Conservation (phyloP, 2,797 vertebrate species). For the Pantherophis vulpinus region DNA sequence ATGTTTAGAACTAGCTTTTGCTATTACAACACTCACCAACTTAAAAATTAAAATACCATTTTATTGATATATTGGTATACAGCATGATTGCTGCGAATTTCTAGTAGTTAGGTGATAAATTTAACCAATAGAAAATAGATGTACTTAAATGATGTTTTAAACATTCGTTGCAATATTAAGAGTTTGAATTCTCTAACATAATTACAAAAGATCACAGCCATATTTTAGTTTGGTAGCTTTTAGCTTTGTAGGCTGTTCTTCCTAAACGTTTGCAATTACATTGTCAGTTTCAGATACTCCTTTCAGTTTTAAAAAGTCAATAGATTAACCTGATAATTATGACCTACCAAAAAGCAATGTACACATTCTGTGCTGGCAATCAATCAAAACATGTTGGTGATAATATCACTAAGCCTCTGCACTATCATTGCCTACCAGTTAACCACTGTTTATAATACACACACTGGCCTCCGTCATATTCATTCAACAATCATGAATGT, state of each 20-base stretch:
- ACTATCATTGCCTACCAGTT: not conserved
- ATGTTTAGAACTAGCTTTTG: not conserved
- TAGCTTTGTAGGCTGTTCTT: slow-evolving; percentile 23
- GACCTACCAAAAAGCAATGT: not conserved
- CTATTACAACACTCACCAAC: not conserved
- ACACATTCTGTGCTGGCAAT: not conserved
- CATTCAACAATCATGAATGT: not conserved
- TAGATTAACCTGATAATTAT: slow-evolving; percentile 13
- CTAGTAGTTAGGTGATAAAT: not conserved
- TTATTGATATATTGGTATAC: not conserved
- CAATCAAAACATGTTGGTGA: not conserved
- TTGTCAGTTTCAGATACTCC: not conserved
- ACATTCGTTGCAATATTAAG: not conserved
- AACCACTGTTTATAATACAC: not conserved
- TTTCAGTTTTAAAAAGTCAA: not conserved
- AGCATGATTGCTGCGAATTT: not conserved
- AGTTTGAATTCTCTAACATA: slow-evolving; percentile 29
- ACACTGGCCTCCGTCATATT: not conserved
- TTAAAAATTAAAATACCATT: not conserved
- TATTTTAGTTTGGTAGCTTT: slow-evolving; percentile 24
- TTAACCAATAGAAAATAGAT: not conserved
- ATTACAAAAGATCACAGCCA: slow-evolving; percentile 44
- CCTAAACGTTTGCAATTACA: slow-evolving; percentile 46
- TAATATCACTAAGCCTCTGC: not conserved
- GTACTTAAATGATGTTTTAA: not conserved